Percentiles rank a stretch among this genome's conserved stretches.
phyloP scores from a whole-genome alignment of 2,113 vertebrate species.

The Asarcornis scutulata region DNA sequence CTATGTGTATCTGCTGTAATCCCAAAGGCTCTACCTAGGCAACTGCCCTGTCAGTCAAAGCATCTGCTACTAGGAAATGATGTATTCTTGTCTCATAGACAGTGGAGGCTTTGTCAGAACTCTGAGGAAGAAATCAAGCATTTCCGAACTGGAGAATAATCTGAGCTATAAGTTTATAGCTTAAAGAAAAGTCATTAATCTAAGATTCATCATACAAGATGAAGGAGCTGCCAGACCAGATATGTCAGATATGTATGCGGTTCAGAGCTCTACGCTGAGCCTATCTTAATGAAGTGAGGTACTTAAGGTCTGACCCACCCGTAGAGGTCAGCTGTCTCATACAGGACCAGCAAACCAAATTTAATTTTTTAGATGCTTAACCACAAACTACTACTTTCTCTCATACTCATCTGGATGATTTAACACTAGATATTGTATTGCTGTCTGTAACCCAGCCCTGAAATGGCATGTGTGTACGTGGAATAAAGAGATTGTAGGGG shows the following conservation, averaged over 20 bases:
- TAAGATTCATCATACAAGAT: neutral
- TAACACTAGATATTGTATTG: neutral
- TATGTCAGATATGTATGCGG: neutral
- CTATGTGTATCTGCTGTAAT: neutral
- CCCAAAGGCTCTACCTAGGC: neutral
- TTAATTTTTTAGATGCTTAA: neutral
- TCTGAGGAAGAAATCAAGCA: neutral
- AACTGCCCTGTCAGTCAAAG: neutral
- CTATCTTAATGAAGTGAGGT: neutral
- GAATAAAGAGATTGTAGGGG: neutral
- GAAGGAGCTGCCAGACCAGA: conserved; percentile 2
- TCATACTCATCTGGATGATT: neutral
- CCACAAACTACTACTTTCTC: conserved; percentile 10
- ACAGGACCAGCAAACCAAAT: neutral
- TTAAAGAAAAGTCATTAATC: neutral
- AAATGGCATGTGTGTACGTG: neutral
- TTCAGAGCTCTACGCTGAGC: neutral
- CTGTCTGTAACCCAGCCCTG: neutral
- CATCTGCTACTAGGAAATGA: neutral
- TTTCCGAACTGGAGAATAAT: conserved; percentile 10
- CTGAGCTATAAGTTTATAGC: conserved; percentile 37
- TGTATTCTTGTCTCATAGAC: neutral
- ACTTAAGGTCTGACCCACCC: neutral
- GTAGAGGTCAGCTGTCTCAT: neutral
- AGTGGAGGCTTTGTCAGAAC: neutral